phyloP scores from a whole-genome alignment of 2,888 invertebrate genomes.

The Arge pagana region DNA sequence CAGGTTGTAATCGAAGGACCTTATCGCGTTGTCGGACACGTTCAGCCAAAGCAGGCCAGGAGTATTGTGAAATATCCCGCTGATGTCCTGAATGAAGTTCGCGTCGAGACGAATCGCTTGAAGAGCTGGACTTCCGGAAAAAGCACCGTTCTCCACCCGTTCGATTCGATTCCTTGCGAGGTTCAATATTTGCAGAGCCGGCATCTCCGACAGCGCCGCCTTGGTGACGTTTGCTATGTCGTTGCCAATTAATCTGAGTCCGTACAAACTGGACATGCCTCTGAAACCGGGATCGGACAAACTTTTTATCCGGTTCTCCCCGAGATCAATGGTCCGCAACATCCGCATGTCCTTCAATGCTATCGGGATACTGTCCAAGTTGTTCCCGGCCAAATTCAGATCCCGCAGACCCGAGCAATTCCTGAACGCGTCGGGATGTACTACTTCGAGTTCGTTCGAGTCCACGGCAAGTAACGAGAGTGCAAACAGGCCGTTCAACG shows the following conservation, averaged over 20 bases:
- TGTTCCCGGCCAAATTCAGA: conserved; percentile 83
- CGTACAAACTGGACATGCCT: conserved; percentile 80
- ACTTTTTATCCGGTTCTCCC: conserved; percentile 80
- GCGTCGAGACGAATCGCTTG: conserved; percentile 83
- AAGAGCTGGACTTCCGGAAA: conserved; percentile 74
- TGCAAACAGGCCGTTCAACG: conserved; percentile 81
- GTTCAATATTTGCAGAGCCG: conserved; percentile 79
- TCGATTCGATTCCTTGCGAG: conserved; percentile 81
- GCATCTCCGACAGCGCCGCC: conserved; percentile 75
- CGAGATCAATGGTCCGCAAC: conserved; percentile 81
- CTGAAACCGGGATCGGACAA: conserved; percentile 78
- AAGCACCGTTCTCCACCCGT: conserved; percentile 75
- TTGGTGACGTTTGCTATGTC: conserved; percentile 77
- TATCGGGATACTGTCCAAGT: conserved; percentile 74
- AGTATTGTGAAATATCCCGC: conserved; percentile 79
- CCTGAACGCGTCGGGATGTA: conserved; percentile 81
- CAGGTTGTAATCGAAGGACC: conserved; percentile 83
- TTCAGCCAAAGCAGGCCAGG: conserved; percentile 82
- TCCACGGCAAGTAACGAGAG: conserved; percentile 79
- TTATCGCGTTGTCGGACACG: conserved; percentile 83
- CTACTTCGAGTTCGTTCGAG: conserved; percentile 77
- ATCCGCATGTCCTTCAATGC: conserved; percentile 80
- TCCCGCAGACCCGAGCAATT: conserved; percentile 86
- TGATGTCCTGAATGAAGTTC: conserved; percentile 77
- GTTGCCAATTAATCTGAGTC: conserved; percentile 85